Conservation (phyloP, 2,113 vertebrate genomes). For the Myiopsitta monachus region DNA sequence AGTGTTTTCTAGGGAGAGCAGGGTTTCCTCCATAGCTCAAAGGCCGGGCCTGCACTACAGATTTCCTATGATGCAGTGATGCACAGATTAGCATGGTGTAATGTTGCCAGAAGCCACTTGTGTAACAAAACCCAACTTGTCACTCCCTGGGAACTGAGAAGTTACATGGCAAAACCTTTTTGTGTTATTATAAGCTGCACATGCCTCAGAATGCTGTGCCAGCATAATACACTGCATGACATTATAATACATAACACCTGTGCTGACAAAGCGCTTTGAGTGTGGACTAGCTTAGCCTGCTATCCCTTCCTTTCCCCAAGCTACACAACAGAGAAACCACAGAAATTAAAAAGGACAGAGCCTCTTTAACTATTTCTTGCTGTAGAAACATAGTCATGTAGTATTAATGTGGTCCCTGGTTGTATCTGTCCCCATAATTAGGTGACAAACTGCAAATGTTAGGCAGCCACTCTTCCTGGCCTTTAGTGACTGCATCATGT, state of each 20-base stretch:
- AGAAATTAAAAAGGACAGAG: neutral
- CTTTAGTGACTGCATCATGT: neutral
- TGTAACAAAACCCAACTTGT: neutral
- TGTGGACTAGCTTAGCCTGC: neutral
- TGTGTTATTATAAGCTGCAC: neutral
- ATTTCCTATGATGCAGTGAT: neutral
- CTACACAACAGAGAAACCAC: neutral
- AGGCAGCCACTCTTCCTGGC: neutral
- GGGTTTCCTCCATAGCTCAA: neutral
- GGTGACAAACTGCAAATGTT: neutral
- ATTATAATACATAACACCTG: neutral
- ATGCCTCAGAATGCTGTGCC: neutral
- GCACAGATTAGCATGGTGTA: neutral
- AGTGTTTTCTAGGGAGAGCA: neutral
- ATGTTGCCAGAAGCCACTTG: neutral
- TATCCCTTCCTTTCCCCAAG: neutral
- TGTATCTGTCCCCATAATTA: neutral
- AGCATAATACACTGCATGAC: neutral
- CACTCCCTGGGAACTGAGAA: neutral
- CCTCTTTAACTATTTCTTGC: neutral
- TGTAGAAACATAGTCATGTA: neutral
- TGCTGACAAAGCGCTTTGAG: neutral
- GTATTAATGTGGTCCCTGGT: neutral
- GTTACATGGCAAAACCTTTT: neutral
- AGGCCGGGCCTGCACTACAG: neutral